Percentiles rank a stretch among this genome's conserved stretches.
phyloP scores from a whole-genome alignment of 2,888 invertebrate species.

The Caenorhabditis parvicauda region DNA sequence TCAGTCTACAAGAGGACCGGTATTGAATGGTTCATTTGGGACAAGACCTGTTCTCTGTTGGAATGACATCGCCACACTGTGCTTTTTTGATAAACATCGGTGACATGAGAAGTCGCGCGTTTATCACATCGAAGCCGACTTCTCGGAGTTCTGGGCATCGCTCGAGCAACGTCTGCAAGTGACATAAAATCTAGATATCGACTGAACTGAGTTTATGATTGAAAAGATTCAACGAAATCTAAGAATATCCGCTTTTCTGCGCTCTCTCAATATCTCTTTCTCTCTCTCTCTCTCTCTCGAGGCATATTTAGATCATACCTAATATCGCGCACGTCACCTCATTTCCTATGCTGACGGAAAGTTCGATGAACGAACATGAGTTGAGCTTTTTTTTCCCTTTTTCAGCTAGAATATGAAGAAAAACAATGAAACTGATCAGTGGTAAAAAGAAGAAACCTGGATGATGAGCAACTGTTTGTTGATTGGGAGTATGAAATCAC shows the following conservation, averaged over 20 bases:
- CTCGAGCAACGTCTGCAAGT: not conserved
- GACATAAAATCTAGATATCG: too few relatives aligned
- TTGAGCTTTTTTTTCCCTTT: too few relatives aligned
- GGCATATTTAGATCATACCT: too few relatives aligned
- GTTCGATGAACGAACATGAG: too few relatives aligned
- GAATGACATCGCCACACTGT: not conserved
- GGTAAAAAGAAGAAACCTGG: slow-evolving; percentile 1
- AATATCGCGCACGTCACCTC: too few relatives aligned
- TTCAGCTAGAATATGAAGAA: too few relatives aligned
- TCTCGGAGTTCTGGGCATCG: not conserved
- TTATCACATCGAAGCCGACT: not conserved
- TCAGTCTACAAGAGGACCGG: not conserved
- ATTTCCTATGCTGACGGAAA: too few relatives aligned
- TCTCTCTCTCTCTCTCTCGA: too few relatives aligned
- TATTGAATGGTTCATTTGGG: not conserved
- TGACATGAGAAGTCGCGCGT: not conserved
- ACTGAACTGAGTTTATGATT: too few relatives aligned
- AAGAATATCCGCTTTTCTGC: too few relatives aligned
- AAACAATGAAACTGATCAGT: not conserved
- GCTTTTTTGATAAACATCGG: not conserved
- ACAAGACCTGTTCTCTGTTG: not conserved
- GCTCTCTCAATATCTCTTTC: too few relatives aligned
- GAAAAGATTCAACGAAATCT: too few relatives aligned
- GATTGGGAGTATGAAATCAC: slow-evolving; percentile 14
- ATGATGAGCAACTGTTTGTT: slow-evolving; percentile 18